Evolutionary conservation across 2,113 vertebrate species (phyloP), one percentile per base, ranked within the genome.

Genomic region (Saguinus imperator): DNA sequence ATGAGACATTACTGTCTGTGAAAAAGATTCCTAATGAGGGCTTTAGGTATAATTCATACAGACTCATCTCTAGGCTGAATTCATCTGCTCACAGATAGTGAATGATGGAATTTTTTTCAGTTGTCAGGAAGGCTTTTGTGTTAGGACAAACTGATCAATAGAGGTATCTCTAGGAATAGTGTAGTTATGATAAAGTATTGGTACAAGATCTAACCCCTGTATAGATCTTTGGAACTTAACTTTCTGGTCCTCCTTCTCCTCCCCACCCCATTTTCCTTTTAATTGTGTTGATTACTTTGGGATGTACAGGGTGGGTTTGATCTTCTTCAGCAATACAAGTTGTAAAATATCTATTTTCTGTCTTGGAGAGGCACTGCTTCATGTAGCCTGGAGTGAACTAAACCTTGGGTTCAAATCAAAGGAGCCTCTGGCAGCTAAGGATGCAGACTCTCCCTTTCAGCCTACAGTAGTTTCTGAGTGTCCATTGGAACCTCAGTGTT

Each of bases 31-130:
- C 45, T 91, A 89, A 64, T 77, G 37, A 94, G 77, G 95, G 66
- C 23, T 79, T 91, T 27, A 81, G 87, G 14, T 86, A 27, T 97
- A 93, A 96, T 89, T 96, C 82, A 89, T 82, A 48, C 79, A 96
- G 66, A 23, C n/a, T 96, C 14, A 64, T 95, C 70, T 75, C 43
- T 77, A 27, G 70, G 21, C 75, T 92, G 72, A 80, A 93, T 95
- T 89, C 45, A 91, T 85, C 89, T 79, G 57, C 48, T 93, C 66
- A 93, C 79, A 95, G 50, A 37, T 17, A 96, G 52, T 37, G 37
- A 96, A 48, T 76, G 83, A 64, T 64, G 45, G 17, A 29, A 58
- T 48, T 68, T 92, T 75, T 92, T 79, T 77, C 83, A 45, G 40
- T 40, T 94, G 10, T 32, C 88, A 72, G 7, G 82, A 66, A 96